Evolutionary conservation across 2,888 invertebrate species (phyloP).

Genomic region (Petrolisthes manimaculis): DNA sequence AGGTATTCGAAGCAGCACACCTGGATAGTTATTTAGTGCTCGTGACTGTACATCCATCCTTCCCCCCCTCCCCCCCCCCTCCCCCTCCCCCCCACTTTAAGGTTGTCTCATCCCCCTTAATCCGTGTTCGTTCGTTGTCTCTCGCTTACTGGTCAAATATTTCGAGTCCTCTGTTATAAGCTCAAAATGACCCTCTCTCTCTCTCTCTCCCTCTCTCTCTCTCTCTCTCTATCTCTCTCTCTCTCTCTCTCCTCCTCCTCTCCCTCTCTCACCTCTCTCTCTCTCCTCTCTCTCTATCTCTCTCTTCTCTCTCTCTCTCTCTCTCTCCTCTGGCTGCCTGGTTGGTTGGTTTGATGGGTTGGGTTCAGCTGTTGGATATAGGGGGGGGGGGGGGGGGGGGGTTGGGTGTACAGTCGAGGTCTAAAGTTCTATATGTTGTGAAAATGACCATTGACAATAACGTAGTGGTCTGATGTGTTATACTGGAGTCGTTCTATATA

Average conservation of each 20-base stretch:
- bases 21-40: too few relatives aligned
- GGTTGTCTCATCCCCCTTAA: too few relatives aligned
- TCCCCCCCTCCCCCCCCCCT: neutral
- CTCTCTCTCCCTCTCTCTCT: constrained; percentile 24
- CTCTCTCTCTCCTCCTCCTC: constrained; percentile 15
- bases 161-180: neutral
- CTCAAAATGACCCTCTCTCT: neutral
- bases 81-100: constrained; percentile 13
- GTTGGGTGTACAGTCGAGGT: too few relatives aligned
- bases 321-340: neutral
- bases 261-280: neutral
- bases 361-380: too few relatives aligned
- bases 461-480: too few relatives aligned
- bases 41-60: neutral
- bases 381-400: too few relatives aligned
- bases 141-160: neutral
- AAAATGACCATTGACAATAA: too few relatives aligned
- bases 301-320: neutral
- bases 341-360: too few relatives aligned
- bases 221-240: constrained; percentile 24
- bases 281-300: neutral
- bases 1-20: too few relatives aligned
- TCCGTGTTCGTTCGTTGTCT: too few relatives aligned
- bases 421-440: too few relatives aligned
- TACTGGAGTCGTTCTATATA: too few relatives aligned